Percentiles rank a stretch among this genome's conserved stretches.
Conservation (phyloP, 1,140 invertebrate genomes). For the Sesamia nonagrioides region DNA sequence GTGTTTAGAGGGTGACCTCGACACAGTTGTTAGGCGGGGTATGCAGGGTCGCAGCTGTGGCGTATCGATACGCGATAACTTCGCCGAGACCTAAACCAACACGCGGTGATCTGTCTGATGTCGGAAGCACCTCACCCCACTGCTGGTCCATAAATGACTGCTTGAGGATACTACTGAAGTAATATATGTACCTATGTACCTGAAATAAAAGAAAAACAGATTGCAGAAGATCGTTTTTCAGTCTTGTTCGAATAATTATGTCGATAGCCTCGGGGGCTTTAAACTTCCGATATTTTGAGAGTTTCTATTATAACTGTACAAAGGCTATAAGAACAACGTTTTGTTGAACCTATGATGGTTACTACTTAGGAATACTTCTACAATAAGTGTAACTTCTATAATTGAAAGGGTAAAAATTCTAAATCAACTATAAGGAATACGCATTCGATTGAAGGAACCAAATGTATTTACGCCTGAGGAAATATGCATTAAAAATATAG, state of each 20-base stretch:
- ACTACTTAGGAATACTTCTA: no score
- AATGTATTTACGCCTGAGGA: background rate
- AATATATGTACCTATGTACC: background rate
- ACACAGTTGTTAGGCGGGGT: conserved; percentile 5
- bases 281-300: no score
- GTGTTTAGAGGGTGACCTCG: background rate
- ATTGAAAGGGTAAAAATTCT: no score
- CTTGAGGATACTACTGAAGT: background rate
- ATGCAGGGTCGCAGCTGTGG: conserved; percentile 40
- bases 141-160: background rate
- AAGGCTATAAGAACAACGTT: no score
- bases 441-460: background rate
- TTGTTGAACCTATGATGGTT: no score
- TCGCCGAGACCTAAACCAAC: conserved; percentile 32
- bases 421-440: no score
- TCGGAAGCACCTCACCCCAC: background rate
- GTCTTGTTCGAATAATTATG: background rate
- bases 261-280: background rate
- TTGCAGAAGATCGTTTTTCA: background rate
- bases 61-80: conserved; percentile 31
- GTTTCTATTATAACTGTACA: background rate
- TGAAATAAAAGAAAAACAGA: conserved; percentile 12
- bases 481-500: background rate
- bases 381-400: no score
- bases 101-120: conserved; percentile 10